phyloP scores from a whole-genome alignment of 1,140 invertebrate genomes.

The Aphelenchoides avenae region DNA sequence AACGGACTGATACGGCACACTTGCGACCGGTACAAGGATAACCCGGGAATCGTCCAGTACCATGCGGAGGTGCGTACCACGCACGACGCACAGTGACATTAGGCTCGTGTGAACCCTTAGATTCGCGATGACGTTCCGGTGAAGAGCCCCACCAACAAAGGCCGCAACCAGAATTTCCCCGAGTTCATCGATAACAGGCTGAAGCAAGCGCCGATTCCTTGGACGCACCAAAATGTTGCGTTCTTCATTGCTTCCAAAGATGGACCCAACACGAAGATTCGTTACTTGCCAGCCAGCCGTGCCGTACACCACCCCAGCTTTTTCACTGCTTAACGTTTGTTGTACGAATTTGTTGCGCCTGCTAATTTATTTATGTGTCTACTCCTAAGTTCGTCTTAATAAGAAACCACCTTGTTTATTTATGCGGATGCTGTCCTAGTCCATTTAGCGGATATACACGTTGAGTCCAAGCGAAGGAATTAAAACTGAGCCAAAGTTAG shows the following conservation, averaged over 20 bases:
- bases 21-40: slow-evolving; percentile 54
- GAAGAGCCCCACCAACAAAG: slow-evolving; percentile 56
- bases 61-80: slow-evolving; percentile 39
- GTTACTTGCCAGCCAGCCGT: slow-evolving; percentile 38
- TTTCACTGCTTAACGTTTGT: too few relatives aligned
- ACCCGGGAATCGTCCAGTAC: slow-evolving; percentile 56
- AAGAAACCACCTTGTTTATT: too few relatives aligned
- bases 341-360: too few relatives aligned
- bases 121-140: slow-evolving; percentile 49
- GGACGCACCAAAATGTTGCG: slow-evolving; percentile 42
- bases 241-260: slow-evolving; percentile 36
- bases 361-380: too few relatives aligned
- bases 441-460: too few relatives aligned
- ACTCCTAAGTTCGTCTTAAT: too few relatives aligned
- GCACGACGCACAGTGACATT: background rate
- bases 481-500: background rate
- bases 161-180: slow-evolving; percentile 52
- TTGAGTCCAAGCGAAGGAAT: too few relatives aligned
- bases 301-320: slow-evolving; percentile 17
- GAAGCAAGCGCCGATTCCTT: slow-evolving; percentile 41
- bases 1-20: slow-evolving; percentile 56
- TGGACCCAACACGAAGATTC: slow-evolving; percentile 28
- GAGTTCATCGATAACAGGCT: slow-evolving; percentile 46
- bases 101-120: slow-evolving; percentile 12
- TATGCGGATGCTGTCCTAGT: too few relatives aligned